Conservation (phyloP, 2,888 invertebrate species). For the Brenthis hecate region DNA sequence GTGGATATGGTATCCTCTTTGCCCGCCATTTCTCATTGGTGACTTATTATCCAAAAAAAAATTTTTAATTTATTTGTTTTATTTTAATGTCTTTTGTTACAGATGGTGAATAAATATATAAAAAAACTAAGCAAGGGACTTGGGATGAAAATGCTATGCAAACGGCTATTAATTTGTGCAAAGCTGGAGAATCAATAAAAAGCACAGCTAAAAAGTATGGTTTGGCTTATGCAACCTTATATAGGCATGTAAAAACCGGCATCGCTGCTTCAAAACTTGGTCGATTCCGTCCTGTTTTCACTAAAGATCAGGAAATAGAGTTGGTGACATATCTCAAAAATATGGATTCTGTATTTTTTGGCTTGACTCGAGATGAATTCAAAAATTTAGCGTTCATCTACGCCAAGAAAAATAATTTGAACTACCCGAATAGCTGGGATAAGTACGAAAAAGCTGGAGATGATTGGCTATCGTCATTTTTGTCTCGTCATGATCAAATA, state of each 20-base stretch:
- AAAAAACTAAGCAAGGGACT: conserved; percentile 37
- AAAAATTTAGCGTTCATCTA: conserved; percentile 40
- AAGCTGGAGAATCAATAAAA: conserved; percentile 36
- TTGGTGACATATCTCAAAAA: conserved; percentile 40
- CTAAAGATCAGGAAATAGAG: conserved; percentile 40
- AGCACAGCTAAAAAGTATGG: conserved; percentile 41
- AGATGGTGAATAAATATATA: conserved; percentile 37
- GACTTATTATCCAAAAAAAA: conserved; percentile 34
- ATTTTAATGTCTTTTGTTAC: conserved; percentile 21
- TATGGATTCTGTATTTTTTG: conserved; percentile 42
- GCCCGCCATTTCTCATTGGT: conserved; percentile 35
- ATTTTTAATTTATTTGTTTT: background rate
- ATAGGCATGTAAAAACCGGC: conserved; percentile 38
- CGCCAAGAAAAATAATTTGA: conserved; percentile 43
- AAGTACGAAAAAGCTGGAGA: conserved; percentile 37
- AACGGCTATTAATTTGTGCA: conserved; percentile 40
- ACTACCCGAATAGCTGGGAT: conserved; percentile 42
- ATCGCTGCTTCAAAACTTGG: conserved; percentile 36
- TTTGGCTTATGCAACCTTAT: conserved; percentile 39
- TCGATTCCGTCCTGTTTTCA: conserved; percentile 41
- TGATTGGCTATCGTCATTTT: conserved; percentile 36
- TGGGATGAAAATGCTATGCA: conserved; percentile 37
- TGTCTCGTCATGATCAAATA: conserved; percentile 38
- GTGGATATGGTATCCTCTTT: conserved; percentile 39
- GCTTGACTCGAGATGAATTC: conserved; percentile 41